Conservation (phyloP, 2,797 vertebrate species). For the Myotis findleyi region DNA sequence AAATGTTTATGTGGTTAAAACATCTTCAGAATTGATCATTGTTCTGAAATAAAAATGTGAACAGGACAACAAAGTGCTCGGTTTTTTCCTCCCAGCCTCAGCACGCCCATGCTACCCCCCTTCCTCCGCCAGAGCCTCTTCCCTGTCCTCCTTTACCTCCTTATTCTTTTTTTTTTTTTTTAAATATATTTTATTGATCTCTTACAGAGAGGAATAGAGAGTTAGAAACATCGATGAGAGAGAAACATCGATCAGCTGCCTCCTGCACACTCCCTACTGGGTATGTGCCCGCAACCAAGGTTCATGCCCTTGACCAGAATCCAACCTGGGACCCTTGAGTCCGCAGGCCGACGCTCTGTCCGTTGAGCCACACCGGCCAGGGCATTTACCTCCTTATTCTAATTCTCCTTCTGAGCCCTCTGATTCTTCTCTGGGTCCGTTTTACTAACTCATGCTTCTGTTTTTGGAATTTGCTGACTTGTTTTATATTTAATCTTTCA, state of each 20-base stretch:
- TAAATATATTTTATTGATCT: too few relatives aligned
- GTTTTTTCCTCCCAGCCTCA: neutral
- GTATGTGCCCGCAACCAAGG: too few relatives aligned
- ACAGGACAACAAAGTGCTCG: neutral
- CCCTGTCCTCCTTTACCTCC: too few relatives aligned
- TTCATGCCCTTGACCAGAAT: too few relatives aligned
- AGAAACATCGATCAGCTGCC: too few relatives aligned
- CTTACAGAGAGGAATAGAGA: too few relatives aligned
- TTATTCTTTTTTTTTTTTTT: neutral
- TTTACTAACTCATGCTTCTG: neutral
- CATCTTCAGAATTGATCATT: neutral
- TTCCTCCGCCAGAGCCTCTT: neutral
- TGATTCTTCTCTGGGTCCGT: neutral
- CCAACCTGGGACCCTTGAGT: too few relatives aligned
- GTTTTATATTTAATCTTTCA: constrained; percentile 30
- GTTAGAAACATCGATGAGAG: too few relatives aligned
- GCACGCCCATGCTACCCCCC: neutral
- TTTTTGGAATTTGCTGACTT: constrained; percentile 47
- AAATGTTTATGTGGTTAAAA: neutral
- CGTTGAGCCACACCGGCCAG: too few relatives aligned
- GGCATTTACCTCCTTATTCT: neutral
- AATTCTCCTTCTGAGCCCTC: neutral
- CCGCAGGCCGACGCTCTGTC: too few relatives aligned
- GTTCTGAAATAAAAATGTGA: neutral
- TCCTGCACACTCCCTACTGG: too few relatives aligned